Conservation (phyloP, 2,113 vertebrate species). For the Chlamydotis undulata region DNA sequence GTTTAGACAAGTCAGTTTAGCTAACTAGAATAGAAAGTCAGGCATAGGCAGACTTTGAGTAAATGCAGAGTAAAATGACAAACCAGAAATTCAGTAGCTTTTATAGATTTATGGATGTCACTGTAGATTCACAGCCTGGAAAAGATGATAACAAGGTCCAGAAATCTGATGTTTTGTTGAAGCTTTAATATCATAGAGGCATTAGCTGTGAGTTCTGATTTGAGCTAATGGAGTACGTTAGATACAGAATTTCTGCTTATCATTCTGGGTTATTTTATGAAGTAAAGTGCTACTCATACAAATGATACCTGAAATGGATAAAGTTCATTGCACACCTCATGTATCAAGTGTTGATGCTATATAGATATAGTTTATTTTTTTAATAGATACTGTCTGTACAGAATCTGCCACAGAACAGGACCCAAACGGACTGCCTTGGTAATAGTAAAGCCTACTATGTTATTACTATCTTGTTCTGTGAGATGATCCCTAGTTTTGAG, state of each 20-base stretch:
- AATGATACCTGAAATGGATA: neutral
- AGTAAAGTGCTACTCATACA: neutral
- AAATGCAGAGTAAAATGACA: neutral
- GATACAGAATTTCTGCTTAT: neutral
- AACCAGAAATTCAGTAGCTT: neutral
- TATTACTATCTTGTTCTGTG: neutral
- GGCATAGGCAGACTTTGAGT: neutral
- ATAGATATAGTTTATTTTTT: neutral
- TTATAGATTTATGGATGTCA: neutral
- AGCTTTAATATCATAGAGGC: neutral
- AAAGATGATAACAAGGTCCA: neutral
- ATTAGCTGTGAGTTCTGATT: neutral
- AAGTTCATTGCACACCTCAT: neutral
- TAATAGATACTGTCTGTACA: neutral
- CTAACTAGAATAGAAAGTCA: neutral
- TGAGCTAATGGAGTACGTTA: neutral
- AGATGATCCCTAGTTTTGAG: neutral
- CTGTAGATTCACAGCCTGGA: neutral
- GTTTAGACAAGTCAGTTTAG: neutral
- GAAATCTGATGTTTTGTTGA: neutral
- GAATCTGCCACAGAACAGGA: neutral
- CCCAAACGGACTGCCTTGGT: neutral
- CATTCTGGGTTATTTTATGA: neutral
- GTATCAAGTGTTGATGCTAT: neutral
- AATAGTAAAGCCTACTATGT: neutral